Evolutionary conservation across 1,140 invertebrate species (phyloP).

Genomic region (Theocolax elegans): DNA sequence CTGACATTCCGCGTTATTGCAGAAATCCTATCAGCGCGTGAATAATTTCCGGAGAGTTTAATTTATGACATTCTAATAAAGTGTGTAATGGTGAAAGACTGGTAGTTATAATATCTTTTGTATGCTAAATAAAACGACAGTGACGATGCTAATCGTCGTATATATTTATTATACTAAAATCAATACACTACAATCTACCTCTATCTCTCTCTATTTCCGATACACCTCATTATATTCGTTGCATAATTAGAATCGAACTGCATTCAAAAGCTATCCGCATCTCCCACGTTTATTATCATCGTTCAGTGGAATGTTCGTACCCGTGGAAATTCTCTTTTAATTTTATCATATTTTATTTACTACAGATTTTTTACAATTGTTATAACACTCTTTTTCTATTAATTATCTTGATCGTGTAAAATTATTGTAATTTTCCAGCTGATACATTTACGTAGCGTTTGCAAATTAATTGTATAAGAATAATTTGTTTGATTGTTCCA

Average conservation of each 20-base stretch:
- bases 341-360: too few species aligned
- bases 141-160: slow-evolving; percentile 26
- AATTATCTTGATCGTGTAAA: too few species aligned
- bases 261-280: neutral
- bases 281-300: slow-evolving; percentile 10
- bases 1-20: too few species aligned
- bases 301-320: neutral
- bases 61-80: slow-evolving; percentile 34
- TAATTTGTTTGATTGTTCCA: too few species aligned
- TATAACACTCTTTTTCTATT: too few species aligned
- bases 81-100: slow-evolving; percentile 34
- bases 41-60: slow-evolving; percentile 29
- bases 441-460: too few species aligned
- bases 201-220: slow-evolving; percentile 27
- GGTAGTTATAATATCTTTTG: slow-evolving; percentile 36
- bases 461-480: too few species aligned
- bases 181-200: slow-evolving; percentile 7
- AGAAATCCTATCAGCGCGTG: too few species aligned
- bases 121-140: slow-evolving; percentile 30
- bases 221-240: slow-evolving; percentile 11
- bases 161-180: slow-evolving; percentile 36
- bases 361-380: too few species aligned
- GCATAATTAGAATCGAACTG: slow-evolving; percentile 25
- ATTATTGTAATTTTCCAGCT: too few species aligned
- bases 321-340: neutral